Conservation (phyloP, 2,113 vertebrate species). For the Drymodes brunneopygia region DNA sequence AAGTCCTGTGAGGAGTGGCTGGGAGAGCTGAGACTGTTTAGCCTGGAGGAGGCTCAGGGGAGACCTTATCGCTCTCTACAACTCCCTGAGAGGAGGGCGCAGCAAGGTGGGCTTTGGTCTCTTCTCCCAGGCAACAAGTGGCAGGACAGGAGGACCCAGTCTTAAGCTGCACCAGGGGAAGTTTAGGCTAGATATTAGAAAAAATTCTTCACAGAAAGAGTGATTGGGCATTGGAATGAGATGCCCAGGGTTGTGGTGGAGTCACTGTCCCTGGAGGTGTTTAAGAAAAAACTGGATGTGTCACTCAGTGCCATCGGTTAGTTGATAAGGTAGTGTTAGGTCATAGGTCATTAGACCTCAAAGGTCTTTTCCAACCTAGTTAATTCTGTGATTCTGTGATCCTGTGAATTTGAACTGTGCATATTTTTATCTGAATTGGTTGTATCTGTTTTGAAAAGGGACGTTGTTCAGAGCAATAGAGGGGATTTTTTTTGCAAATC, state of each 20-base stretch:
- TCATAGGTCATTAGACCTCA: neutral
- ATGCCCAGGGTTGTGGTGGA: neutral
- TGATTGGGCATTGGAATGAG: neutral
- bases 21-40: neutral
- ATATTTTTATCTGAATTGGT: neutral
- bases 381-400: neutral
- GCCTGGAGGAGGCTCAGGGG: neutral
- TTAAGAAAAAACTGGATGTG: neutral
- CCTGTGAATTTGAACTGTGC: neutral
- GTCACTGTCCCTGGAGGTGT: neutral
- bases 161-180: neutral
- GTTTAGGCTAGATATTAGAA: neutral
- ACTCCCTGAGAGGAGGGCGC: neutral
- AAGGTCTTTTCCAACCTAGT: neutral
- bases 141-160: neutral
- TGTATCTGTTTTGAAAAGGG: neutral
- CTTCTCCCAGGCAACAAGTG: rapidly evolving
- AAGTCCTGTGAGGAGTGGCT: neutral
- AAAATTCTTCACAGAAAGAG: neutral
- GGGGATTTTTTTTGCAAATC: neutral
- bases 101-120: neutral
- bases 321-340: neutral
- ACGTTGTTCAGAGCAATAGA: neutral
- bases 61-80: neutral
- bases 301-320: neutral